Conservation (phyloP, 1,140 invertebrate species). For the Pollicipes pollicipes region DNA sequence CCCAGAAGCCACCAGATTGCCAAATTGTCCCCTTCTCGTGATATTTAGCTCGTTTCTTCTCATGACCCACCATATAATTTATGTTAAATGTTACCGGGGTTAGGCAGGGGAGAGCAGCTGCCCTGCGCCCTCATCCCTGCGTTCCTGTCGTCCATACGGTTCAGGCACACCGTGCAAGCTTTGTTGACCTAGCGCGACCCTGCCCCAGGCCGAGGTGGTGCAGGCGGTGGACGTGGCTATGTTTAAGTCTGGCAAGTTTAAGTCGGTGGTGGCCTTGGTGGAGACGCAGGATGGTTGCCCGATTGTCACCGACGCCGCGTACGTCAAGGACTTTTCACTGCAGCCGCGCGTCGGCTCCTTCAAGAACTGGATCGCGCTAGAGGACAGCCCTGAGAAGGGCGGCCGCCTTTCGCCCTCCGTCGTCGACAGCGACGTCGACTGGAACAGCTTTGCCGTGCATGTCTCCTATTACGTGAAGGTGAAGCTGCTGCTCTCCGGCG, state of each 20-base stretch:
- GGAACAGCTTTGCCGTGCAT: slow-evolving; percentile 73
- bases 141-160: no score
- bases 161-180: no score
- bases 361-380: slow-evolving; percentile 63
- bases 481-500: slow-evolving; percentile 48
- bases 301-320: slow-evolving; percentile 36
- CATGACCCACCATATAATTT: no score
- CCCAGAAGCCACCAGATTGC: no score
- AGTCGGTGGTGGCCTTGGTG: slow-evolving; percentile 76
- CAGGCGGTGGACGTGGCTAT: slow-evolving; percentile 95
- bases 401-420: slow-evolving; percentile 50
- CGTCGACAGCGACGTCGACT: slow-evolving; percentile 27
- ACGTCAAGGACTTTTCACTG: slow-evolving; percentile 43
- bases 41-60: no score
- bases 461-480: slow-evolving; percentile 76
- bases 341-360: slow-evolving; percentile 51
- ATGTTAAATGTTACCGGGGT: no score
- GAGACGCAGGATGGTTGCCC: slow-evolving; percentile 56
- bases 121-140: no score
- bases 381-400: slow-evolving; percentile 51
- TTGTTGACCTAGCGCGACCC: no score
- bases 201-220: slow-evolving; percentile 47
- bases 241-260: slow-evolving; percentile 96
- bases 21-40: no score
- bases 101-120: no score